These are phyloP conservation scores for Sparidentex hasta DNA, from an alignment of 2,797 vertebrate species.

Conservation along the genomic window DNA sequence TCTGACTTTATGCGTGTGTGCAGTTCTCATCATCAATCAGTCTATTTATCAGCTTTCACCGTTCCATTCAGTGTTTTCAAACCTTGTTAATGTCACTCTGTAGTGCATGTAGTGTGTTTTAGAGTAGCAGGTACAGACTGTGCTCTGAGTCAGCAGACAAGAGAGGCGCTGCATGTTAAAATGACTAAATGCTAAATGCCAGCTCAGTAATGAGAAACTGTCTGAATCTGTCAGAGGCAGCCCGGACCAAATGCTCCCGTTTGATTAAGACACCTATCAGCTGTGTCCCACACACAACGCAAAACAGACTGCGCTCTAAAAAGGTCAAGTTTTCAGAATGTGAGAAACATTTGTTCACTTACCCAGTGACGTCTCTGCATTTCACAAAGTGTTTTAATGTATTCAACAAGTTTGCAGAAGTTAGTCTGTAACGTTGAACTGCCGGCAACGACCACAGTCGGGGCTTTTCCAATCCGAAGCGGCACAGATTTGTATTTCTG, in stretches of 20 bases:
- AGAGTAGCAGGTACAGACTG: constrained; percentile 62
- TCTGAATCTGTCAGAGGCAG: constrained; percentile 67
- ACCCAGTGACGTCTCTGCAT: constrained; percentile 35
- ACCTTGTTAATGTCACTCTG: constrained; percentile 51
- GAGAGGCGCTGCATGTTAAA: constrained; percentile 77
- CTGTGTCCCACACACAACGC: constrained; percentile 56
- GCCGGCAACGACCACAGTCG: background rate
- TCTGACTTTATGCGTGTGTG: constrained; percentile 5
- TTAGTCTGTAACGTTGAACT: constrained; percentile 2
- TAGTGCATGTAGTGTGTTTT: constrained; percentile 55
- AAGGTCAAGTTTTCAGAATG: constrained; percentile 68
- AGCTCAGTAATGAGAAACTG: constrained; percentile 80
- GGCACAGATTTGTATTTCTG: too few relatives aligned
- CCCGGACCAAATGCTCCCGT: constrained; percentile 63
- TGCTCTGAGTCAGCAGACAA: constrained; percentile 77
- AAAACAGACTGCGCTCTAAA: constrained; percentile 51
- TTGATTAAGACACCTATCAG: constrained; percentile 73
- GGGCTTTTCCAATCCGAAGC: too few relatives aligned
- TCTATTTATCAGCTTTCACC: constrained; percentile 39
- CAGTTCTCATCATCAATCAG: constrained; percentile 52
- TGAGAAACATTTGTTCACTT: constrained; percentile 67
- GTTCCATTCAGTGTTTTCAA: constrained; percentile 47
- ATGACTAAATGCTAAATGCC: constrained; percentile 82
- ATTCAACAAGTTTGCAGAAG: constrained; percentile 39
- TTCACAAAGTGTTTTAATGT: constrained; percentile 40